These are phyloP conservation scores for Sturnus vulgaris DNA, from an alignment of 2,113 vertebrate genomes.

Conservation along the genomic window DNA sequence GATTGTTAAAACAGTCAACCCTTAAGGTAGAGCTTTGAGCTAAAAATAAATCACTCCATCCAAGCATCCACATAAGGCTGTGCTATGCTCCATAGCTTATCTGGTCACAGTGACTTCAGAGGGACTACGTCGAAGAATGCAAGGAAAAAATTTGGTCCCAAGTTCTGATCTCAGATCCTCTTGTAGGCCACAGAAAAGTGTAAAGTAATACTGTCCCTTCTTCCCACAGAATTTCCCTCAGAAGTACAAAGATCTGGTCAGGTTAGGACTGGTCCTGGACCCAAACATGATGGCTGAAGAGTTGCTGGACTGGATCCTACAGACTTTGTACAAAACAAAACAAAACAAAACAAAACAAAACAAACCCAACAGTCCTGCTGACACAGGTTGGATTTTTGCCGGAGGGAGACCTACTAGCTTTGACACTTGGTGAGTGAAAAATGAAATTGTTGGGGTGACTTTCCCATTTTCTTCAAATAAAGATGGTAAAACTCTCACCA, in stretches of 20 bases:
- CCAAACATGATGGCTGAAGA: background rate
- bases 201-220: background rate
- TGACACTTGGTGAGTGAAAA: background rate
- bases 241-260: background rate
- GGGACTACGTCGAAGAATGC: background rate
- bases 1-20: background rate
- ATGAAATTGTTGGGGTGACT: background rate
- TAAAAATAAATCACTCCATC: constrained; percentile 37
- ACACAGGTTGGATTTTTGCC: background rate
- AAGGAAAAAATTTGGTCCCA: background rate
- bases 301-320: background rate
- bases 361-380: background rate
- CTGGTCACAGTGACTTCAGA: constrained; percentile 40
- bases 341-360: background rate
- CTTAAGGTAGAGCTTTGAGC: constrained; percentile 42
- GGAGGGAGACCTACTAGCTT: background rate
- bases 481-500: background rate
- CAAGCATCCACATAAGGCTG: constrained; percentile 36
- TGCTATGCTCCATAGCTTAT: constrained; percentile 45
- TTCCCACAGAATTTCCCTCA: background rate
- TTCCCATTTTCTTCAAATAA: background rate
- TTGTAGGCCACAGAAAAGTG: background rate
- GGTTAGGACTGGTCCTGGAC: background rate
- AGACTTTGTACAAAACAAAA: background rate
- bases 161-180: background rate